phyloP scores from a whole-genome alignment of 2,113 vertebrate species.

The Tringa solitaria region DNA sequence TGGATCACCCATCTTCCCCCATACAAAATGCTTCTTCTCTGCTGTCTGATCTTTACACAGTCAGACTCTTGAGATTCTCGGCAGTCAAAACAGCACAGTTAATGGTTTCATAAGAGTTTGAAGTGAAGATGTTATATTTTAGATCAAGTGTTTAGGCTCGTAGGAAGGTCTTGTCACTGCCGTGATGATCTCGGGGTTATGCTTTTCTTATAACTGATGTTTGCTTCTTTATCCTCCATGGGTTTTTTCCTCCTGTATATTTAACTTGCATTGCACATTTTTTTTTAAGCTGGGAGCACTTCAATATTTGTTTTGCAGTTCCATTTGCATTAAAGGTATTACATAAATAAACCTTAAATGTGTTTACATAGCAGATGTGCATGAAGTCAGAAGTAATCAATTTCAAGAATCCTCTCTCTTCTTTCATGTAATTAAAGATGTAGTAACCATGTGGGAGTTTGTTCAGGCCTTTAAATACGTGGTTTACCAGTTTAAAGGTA shows the following conservation, averaged over 20 bases:
- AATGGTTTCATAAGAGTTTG: neutral
- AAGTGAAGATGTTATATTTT: neutral
- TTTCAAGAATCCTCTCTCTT: neutral
- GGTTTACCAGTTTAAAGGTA: neutral
- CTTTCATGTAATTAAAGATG: neutral
- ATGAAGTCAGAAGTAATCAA: neutral
- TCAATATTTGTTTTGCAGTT: neutral
- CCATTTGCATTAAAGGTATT: neutral
- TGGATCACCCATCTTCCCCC: neutral
- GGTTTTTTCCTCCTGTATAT: neutral
- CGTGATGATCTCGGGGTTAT: neutral
- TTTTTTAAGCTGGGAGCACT: neutral
- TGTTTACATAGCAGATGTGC: neutral
- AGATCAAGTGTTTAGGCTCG: neutral
- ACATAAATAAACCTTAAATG: neutral
- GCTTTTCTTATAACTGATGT: neutral
- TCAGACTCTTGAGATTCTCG: neutral
- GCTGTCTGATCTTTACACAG: neutral
- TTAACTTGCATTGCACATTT: neutral
- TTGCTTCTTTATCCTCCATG: neutral
- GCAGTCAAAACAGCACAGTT: neutral
- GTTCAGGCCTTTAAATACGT: neutral
- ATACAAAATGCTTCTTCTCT: fast-evolving
- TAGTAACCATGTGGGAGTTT: neutral
- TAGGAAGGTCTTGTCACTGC: neutral